phyloP scores from a whole-genome alignment of 2,113 vertebrate species.

The Rhinoderma darwinii region DNA sequence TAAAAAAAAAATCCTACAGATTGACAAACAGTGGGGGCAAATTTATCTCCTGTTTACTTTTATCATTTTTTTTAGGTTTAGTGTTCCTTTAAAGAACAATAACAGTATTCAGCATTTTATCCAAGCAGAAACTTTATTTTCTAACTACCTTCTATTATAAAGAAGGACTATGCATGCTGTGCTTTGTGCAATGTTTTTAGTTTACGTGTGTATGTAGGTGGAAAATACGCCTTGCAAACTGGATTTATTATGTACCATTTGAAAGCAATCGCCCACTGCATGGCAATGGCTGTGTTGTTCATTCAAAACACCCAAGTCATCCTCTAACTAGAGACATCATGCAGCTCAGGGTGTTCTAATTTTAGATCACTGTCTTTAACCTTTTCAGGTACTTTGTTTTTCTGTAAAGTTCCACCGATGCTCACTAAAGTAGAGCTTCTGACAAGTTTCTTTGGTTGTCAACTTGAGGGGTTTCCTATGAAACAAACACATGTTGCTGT shows the following conservation, averaged over 20 bases:
- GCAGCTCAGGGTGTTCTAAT: not conserved
- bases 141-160: not conserved
- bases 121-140: not conserved
- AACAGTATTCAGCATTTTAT: not conserved
- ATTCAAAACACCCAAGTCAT: constrained; percentile 35
- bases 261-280: constrained; percentile 52
- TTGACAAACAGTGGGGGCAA: too few species aligned
- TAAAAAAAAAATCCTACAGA: too few species aligned
- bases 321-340: constrained; percentile 35
- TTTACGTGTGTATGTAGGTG: constrained; percentile 31
- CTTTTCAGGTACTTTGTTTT: constrained; percentile 39
- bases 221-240: not conserved
- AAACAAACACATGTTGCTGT: not conserved
- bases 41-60: too few species aligned
- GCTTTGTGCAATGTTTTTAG: constrained; percentile 13
- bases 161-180: not conserved
- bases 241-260: constrained; percentile 31
- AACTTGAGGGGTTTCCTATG: not conserved
- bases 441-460: not conserved
- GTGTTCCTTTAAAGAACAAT: constrained; percentile 11
- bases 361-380: constrained; percentile 19
- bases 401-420: not conserved
- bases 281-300: constrained; percentile 27
- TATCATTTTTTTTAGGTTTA: too few species aligned
- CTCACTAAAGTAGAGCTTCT: not conserved